Conservation (phyloP, 2,797 vertebrate species). For the Enoplosus armatus region DNA sequence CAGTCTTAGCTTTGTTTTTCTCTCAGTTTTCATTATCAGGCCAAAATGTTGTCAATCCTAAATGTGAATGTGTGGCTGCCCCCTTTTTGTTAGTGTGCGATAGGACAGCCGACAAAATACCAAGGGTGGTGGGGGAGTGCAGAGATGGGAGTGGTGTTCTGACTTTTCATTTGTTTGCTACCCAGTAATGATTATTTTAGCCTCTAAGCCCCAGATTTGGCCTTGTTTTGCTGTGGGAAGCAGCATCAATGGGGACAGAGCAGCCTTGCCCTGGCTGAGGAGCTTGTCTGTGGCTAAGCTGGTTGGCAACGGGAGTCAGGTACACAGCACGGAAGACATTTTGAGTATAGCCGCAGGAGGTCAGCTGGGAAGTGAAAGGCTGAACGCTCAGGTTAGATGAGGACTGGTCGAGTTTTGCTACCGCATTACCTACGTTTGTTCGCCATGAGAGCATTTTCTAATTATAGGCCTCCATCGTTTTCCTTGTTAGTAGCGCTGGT, state of each 20-base stretch:
- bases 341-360: conserved; percentile 46
- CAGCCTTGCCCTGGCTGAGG: conserved; percentile 73
- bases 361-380: conserved; percentile 46
- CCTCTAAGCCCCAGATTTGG: conserved; percentile 84
- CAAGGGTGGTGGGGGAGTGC: conserved; percentile 49
- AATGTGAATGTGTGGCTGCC: conserved; percentile 51
- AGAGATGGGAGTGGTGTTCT: conserved; percentile 66
- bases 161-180: conserved; percentile 80
- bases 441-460: conserved; percentile 68
- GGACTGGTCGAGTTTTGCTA: conserved; percentile 20
- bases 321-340: conserved; percentile 66
- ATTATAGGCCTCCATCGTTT: conserved; percentile 73
- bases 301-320: conserved; percentile 72
- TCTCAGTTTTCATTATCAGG: background rate
- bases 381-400: conserved; percentile 19
- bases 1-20: conserved; percentile 15
- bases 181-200: conserved; percentile 84
- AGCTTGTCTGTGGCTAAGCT: conserved; percentile 76
- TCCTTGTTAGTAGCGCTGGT: conserved; percentile 75
- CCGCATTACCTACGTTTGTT: conserved; percentile 38
- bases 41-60: conserved; percentile 30
- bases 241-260: conserved; percentile 70
- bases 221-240: conserved; percentile 77
- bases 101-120: conserved; percentile 59
- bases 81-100: conserved; percentile 47